phyloP scores from a whole-genome alignment of 2,888 invertebrate species.

The Mimachlamys varia region DNA sequence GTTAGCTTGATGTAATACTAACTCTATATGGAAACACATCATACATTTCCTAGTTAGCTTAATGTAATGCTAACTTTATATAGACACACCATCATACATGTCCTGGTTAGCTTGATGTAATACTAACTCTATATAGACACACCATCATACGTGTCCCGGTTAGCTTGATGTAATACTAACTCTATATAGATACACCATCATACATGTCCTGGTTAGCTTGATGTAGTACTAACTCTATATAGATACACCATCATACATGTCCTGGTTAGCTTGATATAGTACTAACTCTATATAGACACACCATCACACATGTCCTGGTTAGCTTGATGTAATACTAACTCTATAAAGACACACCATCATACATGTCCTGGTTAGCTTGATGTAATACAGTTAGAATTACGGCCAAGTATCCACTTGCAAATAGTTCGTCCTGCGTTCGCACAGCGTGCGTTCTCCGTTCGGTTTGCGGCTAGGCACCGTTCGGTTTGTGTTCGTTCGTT shows the following conservation, averaged over 20 bases:
- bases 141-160: background rate
- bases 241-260: background rate
- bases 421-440: no score
- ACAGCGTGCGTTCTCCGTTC: no score
- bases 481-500: no score
- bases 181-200: background rate
- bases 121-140: background rate
- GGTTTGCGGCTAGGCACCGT: no score
- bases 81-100: no score
- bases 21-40: no score
- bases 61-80: background rate
- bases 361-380: background rate
- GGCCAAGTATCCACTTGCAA: no score
- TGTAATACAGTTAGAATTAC: no score
- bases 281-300: background rate
- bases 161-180: background rate
- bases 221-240: background rate
- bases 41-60: background rate
- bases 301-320: background rate
- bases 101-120: slow-evolving; percentile 5
- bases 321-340: background rate
- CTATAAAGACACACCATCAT: background rate
- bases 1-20: slow-evolving; percentile 11
- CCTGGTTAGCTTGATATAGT: background rate
- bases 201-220: background rate